phyloP scores from a whole-genome alignment of 2,797 vertebrate genomes.

The Cygnus olor region DNA sequence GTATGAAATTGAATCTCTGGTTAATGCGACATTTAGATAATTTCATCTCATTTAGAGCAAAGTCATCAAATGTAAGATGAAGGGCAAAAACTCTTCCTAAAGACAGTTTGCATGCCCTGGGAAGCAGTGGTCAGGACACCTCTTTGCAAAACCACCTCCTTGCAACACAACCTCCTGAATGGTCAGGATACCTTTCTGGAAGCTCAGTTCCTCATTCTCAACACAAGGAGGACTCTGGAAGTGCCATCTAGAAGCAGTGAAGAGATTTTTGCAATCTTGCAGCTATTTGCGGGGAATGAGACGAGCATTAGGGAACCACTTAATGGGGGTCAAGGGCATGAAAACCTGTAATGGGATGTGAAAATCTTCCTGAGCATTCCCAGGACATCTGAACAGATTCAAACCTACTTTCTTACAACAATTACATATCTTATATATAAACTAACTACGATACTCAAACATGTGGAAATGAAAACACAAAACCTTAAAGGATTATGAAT shows the following conservation, averaged over 20 bases:
- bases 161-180: background rate
- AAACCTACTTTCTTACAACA: background rate
- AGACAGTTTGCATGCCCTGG: background rate
- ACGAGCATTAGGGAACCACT: background rate
- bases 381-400: background rate
- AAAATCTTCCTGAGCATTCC: background rate
- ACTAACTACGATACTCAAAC: background rate
- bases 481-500: background rate
- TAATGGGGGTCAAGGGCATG: background rate
- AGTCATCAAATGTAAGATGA: background rate
- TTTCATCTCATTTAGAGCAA: background rate
- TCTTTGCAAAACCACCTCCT: background rate
- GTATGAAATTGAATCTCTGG: background rate
- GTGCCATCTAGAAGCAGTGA: background rate
- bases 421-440: background rate
- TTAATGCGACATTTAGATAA: background rate
- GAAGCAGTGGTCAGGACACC: background rate
- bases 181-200: background rate
- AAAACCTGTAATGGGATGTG: background rate
- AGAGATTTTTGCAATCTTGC: background rate
- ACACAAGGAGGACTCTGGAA: background rate
- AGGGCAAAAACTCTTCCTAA: background rate
- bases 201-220: background rate
- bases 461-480: background rate
- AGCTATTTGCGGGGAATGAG: background rate